phyloP scores from a whole-genome alignment of 2,888 invertebrate genomes.

The Hydrotaea diabolus region DNA sequence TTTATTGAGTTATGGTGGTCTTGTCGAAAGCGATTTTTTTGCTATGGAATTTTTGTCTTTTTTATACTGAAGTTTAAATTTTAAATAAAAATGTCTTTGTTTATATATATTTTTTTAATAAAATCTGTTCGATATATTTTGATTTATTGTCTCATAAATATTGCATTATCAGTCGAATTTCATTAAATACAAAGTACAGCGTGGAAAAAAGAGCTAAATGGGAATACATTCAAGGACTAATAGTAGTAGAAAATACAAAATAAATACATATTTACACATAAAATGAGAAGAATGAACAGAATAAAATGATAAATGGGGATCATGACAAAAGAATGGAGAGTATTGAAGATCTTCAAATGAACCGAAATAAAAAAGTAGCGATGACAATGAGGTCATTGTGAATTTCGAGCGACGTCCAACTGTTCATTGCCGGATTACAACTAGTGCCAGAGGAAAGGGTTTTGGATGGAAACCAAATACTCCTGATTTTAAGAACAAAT shows the following conservation, averaged over 20 bases:
- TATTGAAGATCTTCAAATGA: constrained; percentile 22
- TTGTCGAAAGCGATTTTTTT: no score
- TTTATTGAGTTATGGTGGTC: no score
- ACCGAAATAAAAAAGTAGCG: constrained; percentile 6
- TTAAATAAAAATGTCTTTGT: neutral
- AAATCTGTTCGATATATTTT: constrained; percentile 10
- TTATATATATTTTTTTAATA: neutral
- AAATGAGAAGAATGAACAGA: neutral
- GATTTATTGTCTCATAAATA: constrained; percentile 37
- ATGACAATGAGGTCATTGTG: constrained; percentile 39
- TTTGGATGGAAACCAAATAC: neutral
- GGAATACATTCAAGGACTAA: neutral
- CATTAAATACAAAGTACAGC: constrained; percentile 38
- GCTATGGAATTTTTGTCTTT: no score
- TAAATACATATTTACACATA: constrained; percentile 19
- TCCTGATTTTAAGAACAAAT: neutral
- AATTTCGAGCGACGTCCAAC: constrained; percentile 59
- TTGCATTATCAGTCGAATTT: constrained; percentile 62
- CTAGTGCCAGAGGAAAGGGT: constrained; percentile 13
- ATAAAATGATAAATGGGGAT: neutral
- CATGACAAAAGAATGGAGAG: constrained; percentile 11
- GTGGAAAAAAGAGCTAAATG: neutral
- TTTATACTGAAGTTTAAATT: no score
- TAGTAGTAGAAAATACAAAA: constrained; percentile 28
- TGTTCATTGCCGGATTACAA: constrained; percentile 47